A percentile compares a stretch with the other conserved stretches of the same genome.
These are phyloP conservation scores for Chloroceryle amazona DNA, from an alignment of 2,797 vertebrate genomes.

Conservation along the genomic window DNA sequence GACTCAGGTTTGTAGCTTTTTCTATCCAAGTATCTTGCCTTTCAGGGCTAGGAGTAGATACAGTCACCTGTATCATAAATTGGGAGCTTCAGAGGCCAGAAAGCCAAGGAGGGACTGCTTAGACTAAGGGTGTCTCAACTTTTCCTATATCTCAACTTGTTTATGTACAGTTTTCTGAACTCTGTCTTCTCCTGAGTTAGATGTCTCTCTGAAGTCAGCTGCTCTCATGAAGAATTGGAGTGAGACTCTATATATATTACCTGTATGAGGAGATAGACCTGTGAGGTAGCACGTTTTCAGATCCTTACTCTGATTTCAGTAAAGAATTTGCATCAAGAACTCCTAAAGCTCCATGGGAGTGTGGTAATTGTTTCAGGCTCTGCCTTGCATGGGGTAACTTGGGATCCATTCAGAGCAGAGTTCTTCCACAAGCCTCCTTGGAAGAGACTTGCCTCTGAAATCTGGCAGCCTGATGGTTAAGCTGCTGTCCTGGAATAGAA, in stretches of 20 bases:
- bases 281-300: neutral
- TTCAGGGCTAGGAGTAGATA: neutral
- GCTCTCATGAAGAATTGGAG: neutral
- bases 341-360: neutral
- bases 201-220: neutral
- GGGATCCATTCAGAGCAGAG: neutral
- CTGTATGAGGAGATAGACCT: neutral
- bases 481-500: neutral
- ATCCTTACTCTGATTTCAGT: neutral
- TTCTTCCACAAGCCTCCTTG: neutral
- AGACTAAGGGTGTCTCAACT: neutral
- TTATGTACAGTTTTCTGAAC: neutral
- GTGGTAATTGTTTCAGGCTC: neutral
- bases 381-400: fast-evolving
- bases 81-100: neutral
- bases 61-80: neutral
- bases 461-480: neutral
- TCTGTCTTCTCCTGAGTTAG: neutral
- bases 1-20: neutral
- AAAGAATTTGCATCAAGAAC: neutral
- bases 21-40: neutral
- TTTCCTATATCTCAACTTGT: neutral
- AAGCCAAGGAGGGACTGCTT: neutral
- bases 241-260: neutral
- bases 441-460: neutral